These are phyloP conservation scores for Labeo catla DNA, from an alignment of 2,113 vertebrate genomes.

Conservation along the genomic window DNA sequence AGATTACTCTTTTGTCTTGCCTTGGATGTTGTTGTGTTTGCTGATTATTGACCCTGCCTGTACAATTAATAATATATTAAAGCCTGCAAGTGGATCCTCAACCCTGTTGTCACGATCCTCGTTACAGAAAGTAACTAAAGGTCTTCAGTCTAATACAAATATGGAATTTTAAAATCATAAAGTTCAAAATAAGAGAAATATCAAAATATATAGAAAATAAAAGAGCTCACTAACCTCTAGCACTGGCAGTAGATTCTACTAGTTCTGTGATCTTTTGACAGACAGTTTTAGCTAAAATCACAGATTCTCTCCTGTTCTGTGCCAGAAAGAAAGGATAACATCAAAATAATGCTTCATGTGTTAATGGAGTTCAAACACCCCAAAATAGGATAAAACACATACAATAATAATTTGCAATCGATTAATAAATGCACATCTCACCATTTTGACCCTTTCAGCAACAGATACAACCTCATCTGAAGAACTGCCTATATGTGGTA, in stretches of 20 bases:
- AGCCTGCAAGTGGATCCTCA: too few species aligned
- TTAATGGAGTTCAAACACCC: neutral
- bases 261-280: neutral
- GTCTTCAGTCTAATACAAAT: neutral
- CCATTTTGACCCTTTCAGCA: too few species aligned
- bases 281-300: neutral
- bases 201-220: neutral
- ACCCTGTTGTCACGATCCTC: too few species aligned
- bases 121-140: neutral
- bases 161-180: neutral
- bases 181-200: neutral
- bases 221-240: neutral
- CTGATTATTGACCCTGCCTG: too few species aligned
- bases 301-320: conserved; percentile 23
- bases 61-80: too few species aligned
- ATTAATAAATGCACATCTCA: too few species aligned
- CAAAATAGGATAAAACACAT: neutral
- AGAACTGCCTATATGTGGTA: too few species aligned
- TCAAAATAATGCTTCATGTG: neutral
- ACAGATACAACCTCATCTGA: too few species aligned
- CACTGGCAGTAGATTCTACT: neutral
- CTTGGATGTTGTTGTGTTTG: too few species aligned
- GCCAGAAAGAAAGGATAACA: neutral
- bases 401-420: neutral
- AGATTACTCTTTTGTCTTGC: too few species aligned